phyloP scores from a whole-genome alignment of 1,140 invertebrate genomes.

The Parasteatoda tepidariorum region DNA sequence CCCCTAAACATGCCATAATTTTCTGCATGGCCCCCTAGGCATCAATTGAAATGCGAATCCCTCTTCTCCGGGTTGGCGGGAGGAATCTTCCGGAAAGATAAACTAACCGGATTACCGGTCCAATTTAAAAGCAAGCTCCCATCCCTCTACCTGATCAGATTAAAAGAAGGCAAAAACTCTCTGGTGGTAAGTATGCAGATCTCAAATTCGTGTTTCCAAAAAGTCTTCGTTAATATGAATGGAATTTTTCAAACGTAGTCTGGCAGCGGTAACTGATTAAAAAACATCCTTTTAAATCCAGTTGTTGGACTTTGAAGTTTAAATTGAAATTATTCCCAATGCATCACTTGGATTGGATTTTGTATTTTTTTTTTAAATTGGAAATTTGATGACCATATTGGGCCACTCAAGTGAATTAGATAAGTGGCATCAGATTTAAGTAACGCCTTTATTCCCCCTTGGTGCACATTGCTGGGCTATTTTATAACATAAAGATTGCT shows the following conservation, averaged over 20 bases:
- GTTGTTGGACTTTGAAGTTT: neutral
- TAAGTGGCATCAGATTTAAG: too few species aligned
- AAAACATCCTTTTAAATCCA: neutral
- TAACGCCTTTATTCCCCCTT: too few species aligned
- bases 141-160: constrained; percentile 2
- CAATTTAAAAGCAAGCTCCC: constrained; percentile 14
- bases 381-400: too few species aligned
- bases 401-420: too few species aligned
- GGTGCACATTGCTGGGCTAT: too few species aligned
- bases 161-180: neutral
- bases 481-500: too few species aligned
- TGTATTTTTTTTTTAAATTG: too few species aligned
- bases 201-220: neutral
- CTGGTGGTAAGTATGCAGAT: constrained; percentile 2
- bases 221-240: neutral
- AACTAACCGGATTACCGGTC: constrained; percentile 36
- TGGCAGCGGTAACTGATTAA: neutral
- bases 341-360: too few species aligned
- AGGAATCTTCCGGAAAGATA: constrained; percentile 26
- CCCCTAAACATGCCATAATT: too few species aligned
- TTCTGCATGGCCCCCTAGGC: neutral
- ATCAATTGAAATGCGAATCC: neutral
- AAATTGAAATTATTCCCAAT: neutral
- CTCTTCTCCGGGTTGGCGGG: neutral
- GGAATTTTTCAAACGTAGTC: neutral